Conservation (phyloP, 1,140 invertebrate species). For the Drosophila eugracilis region DNA sequence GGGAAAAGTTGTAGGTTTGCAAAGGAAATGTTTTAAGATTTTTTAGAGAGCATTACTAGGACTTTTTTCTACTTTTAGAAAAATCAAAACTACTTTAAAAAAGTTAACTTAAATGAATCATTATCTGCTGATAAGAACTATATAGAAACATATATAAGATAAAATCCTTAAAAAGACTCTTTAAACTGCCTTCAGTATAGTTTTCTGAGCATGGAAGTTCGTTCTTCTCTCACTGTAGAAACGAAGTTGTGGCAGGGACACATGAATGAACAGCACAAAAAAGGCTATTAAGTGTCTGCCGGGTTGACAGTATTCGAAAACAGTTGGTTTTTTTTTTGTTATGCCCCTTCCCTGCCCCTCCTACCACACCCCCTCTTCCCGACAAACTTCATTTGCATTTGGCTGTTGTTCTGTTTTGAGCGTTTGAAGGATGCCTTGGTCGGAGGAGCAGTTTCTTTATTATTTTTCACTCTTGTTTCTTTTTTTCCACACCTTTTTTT, state of each 20-base stretch:
- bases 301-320: constrained; percentile 77
- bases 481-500: constrained; percentile 41
- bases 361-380: no score
- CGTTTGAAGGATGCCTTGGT: constrained; percentile 68
- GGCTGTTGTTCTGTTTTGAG: constrained; percentile 46
- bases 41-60: no score
- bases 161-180: no score
- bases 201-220: not conserved
- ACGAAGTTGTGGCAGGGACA: constrained; percentile 30
- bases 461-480: constrained; percentile 46
- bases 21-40: no score
- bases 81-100: no score
- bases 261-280: constrained; percentile 49
- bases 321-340: constrained; percentile 48
- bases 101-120: no score
- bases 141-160: no score
- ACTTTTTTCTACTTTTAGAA: no score
- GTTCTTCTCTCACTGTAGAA: not conserved
- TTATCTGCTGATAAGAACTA: no score
- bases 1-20: constrained; percentile 1
- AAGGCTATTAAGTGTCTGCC: constrained; percentile 79
- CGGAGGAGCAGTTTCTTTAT: constrained; percentile 49
- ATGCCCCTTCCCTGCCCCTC: constrained; percentile 12
- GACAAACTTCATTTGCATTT: constrained; percentile 79
- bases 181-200: not conserved